These are phyloP conservation scores for Meleagris gallopavo DNA, from an alignment of 2,113 vertebrate species.

Conservation along the genomic window DNA sequence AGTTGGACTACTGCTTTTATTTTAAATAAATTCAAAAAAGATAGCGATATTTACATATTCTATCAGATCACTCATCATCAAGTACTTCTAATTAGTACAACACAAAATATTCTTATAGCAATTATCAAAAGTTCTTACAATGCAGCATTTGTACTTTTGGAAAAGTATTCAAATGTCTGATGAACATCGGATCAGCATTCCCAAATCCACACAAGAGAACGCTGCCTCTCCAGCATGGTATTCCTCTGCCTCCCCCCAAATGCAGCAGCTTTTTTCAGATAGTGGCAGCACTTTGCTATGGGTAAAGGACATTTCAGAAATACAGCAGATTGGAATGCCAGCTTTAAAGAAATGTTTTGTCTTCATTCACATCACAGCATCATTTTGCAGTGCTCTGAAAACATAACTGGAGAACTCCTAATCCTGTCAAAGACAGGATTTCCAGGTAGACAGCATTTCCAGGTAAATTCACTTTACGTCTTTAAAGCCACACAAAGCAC, in stretches of 20 bases:
- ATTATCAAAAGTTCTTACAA: background rate
- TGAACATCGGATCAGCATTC: background rate
- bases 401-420: background rate
- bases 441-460: background rate
- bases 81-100: background rate
- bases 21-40: background rate
- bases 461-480: background rate
- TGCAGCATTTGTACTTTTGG: background rate
- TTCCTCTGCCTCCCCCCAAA: background rate
- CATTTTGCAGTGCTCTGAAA: background rate
- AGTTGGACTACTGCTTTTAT: background rate
- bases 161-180: background rate
- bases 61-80: background rate
- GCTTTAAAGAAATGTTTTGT: background rate
- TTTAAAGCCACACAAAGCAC: background rate
- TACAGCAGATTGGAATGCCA: background rate
- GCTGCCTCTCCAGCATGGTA: accelerated
- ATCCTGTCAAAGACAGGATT: background rate
- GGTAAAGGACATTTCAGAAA: background rate
- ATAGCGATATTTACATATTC: background rate
- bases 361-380: background rate
- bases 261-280: background rate
- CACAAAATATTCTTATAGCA: background rate
- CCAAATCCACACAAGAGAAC: background rate
- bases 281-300: background rate